Conservation (phyloP, 2,113 vertebrate species). For the Pseudorectes ferrugineus region DNA sequence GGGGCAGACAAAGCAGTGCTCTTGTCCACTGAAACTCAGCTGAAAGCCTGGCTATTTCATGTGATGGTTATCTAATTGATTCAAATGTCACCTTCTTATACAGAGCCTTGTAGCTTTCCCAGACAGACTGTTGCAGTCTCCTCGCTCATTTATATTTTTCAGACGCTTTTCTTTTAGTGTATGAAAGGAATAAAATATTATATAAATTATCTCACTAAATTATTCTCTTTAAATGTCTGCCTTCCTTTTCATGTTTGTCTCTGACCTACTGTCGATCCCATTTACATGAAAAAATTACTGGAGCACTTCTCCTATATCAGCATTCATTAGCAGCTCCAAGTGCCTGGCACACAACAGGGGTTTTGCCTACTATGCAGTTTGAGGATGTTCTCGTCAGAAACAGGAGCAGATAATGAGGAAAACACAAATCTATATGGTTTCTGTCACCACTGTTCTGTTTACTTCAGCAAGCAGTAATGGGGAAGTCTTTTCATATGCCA, state of each 20-base stretch:
- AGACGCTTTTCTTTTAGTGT: slow-evolving; percentile 2
- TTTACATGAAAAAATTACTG: slow-evolving; percentile 44
- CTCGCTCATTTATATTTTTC: slow-evolving; percentile 13
- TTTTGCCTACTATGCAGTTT: slow-evolving; percentile 51
- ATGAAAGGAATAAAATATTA: slow-evolving; percentile 40
- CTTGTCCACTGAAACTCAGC: not conserved
- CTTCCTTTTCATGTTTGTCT: slow-evolving; percentile 46
- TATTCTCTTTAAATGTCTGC: slow-evolving; percentile 35
- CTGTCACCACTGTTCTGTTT: slow-evolving; percentile 5
- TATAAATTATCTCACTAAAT: slow-evolving; percentile 52
- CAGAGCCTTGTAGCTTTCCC: not conserved
- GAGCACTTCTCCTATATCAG: slow-evolving; percentile 23
- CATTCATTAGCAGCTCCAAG: slow-evolving; percentile 50
- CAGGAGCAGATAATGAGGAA: slow-evolving; percentile 32
- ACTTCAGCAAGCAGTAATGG: not conserved
- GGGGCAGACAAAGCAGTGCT: not conserved
- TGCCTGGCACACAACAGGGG: slow-evolving; percentile 18
- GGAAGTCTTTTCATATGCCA: not conserved
- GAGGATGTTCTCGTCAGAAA: not conserved
- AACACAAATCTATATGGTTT: not conserved
- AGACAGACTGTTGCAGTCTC: not conserved
- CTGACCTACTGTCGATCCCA: slow-evolving; percentile 30
- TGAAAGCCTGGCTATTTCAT: not conserved
- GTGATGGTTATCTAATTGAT: not conserved
- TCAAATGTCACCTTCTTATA: not conserved